Conservation (phyloP, 1,140 invertebrate genomes). For the Aculops lycopersici region DNA sequence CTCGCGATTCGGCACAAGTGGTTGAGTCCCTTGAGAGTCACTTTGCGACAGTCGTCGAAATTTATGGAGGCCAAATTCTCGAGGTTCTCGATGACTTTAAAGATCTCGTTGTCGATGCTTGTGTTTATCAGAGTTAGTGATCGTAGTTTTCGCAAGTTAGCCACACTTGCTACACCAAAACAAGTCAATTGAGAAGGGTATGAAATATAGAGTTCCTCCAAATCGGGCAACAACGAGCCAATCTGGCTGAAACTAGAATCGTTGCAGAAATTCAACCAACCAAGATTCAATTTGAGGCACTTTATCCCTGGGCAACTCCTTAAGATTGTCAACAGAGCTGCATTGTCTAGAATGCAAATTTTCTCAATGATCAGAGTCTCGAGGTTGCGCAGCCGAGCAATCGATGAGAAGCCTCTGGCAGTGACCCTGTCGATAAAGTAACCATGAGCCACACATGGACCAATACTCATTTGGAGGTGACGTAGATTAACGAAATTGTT, state of each 20-base stretch:
- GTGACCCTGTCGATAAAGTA: neutral
- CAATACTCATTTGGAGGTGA: neutral
- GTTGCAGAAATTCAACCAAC: neutral
- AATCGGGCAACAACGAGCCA: neutral
- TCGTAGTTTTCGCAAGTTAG: neutral
- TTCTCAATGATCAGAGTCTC: neutral
- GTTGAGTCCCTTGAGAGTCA: neutral
- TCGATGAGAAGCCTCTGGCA: neutral
- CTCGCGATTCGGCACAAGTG: neutral
- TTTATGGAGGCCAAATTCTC: neutral
- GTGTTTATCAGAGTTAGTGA: neutral
- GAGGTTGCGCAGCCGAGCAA: neutral
- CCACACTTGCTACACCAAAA: neutral
- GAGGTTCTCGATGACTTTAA: neutral
- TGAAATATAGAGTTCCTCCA: neutral
- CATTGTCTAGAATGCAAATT: neutral
- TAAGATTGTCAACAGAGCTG: neutral
- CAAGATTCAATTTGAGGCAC: neutral
- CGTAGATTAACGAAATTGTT: neutral
- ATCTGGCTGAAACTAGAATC: neutral
- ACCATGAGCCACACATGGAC: neutral
- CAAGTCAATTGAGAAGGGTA: neutral
- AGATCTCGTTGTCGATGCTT: neutral
- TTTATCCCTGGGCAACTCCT: neutral
- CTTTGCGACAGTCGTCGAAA: neutral